phyloP scores from a whole-genome alignment of 1,140 invertebrate genomes.

The Ooceraea biroi region DNA sequence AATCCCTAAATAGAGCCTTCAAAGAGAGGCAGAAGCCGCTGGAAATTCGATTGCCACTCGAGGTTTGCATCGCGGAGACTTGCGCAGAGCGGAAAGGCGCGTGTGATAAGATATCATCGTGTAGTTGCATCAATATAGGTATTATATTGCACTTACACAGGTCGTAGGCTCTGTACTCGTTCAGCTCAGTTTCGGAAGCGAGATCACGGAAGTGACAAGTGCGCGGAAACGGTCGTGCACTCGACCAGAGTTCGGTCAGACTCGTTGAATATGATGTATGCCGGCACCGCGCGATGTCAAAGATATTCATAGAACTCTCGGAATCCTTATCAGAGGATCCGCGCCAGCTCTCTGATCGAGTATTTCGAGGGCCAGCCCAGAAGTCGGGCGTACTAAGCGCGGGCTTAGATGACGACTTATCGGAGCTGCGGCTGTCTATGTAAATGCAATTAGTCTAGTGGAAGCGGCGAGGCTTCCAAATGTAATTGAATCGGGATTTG shows the following conservation, averaged over 20 bases:
- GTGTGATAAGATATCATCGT: neutral
- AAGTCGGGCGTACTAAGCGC: neutral
- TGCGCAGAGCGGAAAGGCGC: neutral
- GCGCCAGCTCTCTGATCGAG: neutral
- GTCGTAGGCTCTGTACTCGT: no score
- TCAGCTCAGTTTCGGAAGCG: neutral
- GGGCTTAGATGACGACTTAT: neutral
- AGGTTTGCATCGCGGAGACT: slow-evolving; percentile 12
- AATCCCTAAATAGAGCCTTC: slow-evolving; percentile 56
- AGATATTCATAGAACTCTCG: slow-evolving; percentile 18
- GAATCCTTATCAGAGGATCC: neutral
- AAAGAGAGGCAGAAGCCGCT: slow-evolving; percentile 15
- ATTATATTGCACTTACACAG: no score
- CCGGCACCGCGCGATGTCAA: neutral
- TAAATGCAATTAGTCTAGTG: slow-evolving; percentile 28
- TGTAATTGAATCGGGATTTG: slow-evolving; percentile 45
- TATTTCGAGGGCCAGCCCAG: neutral
- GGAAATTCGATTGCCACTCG: slow-evolving; percentile 57
- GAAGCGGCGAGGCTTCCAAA: slow-evolving; percentile 18
- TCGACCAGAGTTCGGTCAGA: neutral
- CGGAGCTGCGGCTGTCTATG: neutral
- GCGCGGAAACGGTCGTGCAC: neutral
- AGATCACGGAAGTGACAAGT: neutral
- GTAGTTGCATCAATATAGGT: neutral
- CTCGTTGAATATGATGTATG: slow-evolving; percentile 24